Evolutionary conservation across 2,797 vertebrate genomes (phyloP).

Genomic region (Limosa lapponica): DNA sequence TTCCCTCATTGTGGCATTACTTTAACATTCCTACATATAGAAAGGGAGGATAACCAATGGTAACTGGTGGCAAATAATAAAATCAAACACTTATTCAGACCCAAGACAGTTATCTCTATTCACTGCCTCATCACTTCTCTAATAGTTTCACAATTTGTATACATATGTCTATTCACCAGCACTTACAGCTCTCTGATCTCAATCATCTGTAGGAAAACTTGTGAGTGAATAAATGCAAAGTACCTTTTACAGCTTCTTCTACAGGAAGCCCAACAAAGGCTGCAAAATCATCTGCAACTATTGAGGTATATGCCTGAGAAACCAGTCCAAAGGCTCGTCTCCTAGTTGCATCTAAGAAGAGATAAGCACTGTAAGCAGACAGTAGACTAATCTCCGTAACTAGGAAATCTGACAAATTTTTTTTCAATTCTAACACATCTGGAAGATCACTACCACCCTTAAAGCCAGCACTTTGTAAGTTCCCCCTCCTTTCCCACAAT

Average conservation of each 20-base stretch:
- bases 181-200: background rate
- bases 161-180: background rate
- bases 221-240: background rate
- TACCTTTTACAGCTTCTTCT: constrained; percentile 97
- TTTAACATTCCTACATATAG: background rate
- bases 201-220: background rate
- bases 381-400: background rate
- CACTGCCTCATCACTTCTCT: background rate
- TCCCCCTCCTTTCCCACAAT: background rate
- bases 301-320: constrained; percentile 96
- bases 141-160: background rate
- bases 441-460: background rate
- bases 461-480: background rate
- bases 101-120: background rate
- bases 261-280: constrained; percentile 95
- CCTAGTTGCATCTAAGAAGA: constrained; percentile 85
- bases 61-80: background rate
- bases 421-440: background rate
- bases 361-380: background rate
- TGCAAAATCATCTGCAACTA: constrained; percentile 92
- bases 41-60: background rate
- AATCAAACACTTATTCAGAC: background rate
- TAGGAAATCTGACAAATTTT: background rate
- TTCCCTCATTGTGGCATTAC: background rate
- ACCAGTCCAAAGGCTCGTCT: constrained; percentile 91